Conservation (phyloP, 2,888 invertebrate genomes). For the Aphidius colemani region DNA sequence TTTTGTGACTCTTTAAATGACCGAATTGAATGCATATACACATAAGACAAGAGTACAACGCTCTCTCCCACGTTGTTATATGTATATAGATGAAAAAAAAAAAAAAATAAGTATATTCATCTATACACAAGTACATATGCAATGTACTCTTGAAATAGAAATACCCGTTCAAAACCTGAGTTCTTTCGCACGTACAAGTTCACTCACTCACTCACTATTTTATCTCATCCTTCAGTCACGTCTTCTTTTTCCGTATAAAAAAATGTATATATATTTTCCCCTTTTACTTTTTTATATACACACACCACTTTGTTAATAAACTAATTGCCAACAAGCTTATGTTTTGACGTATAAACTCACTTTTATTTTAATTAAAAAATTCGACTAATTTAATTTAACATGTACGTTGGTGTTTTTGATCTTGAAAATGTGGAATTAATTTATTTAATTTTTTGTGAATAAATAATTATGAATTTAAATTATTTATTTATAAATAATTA, state of each 20-base stretch:
- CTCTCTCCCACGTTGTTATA: conserved; percentile 29
- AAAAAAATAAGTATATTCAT: too few relatives aligned
- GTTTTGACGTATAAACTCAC: not conserved
- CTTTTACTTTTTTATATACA: not conserved
- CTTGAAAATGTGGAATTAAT: too few relatives aligned
- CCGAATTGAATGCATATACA: not conserved
- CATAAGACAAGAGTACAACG: conserved; percentile 21
- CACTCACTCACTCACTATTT: not conserved
- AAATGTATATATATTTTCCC: not conserved
- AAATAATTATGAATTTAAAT: too few relatives aligned
- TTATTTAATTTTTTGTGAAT: too few relatives aligned
- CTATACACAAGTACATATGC: too few relatives aligned
- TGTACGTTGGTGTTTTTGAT: too few relatives aligned
- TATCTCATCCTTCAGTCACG: too few relatives aligned
- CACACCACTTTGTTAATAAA: too few relatives aligned
- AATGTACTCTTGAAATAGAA: conserved; percentile 25
- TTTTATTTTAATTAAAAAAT: too few relatives aligned
- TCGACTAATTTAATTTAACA: too few relatives aligned
- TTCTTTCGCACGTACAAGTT: conserved; percentile 22
- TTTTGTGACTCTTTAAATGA: conserved; percentile 25
- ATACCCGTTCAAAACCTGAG: conserved; percentile 2
- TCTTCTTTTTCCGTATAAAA: conserved; percentile 6
- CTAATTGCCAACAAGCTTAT: too few relatives aligned
- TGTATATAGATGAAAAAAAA: not conserved
- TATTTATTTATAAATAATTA: too few relatives aligned